phyloP scores from a whole-genome alignment of 2,888 invertebrate genomes.

The Perizoma flavofasciatum region DNA sequence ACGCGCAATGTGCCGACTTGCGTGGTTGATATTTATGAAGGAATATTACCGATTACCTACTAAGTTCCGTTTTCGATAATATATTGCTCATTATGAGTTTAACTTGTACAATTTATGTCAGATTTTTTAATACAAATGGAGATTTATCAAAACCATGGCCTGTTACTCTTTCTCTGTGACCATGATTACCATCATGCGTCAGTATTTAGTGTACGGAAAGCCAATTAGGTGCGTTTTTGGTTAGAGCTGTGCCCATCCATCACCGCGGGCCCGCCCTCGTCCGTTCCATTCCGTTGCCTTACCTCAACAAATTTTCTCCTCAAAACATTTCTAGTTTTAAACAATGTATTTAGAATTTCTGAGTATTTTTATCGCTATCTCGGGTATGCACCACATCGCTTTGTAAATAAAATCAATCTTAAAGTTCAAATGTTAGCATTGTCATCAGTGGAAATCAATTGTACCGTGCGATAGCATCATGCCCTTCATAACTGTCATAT shows the following conservation, averaged over 20 bases:
- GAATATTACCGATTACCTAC: conserved; percentile 63
- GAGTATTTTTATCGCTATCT: background rate
- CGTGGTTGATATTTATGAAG: conserved; percentile 69
- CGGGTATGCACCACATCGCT: background rate
- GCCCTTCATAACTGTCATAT: conserved; percentile 50
- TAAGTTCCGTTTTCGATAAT: conserved; percentile 64
- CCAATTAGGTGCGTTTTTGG: conserved; percentile 78
- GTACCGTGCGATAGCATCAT: conserved; percentile 45
- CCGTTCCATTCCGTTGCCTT: conserved; percentile 59
- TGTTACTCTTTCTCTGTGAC: conserved; percentile 40
- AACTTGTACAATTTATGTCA: conserved; percentile 44
- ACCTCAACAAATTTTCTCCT: conserved; percentile 38
- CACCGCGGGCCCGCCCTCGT: conserved; percentile 66
- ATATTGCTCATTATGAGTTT: conserved; percentile 69
- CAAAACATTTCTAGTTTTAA: conserved; percentile 16
- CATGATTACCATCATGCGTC: conserved; percentile 57
- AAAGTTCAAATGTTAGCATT: conserved; percentile 20
- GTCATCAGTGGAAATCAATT: conserved; percentile 52
- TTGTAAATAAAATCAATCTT: background rate
- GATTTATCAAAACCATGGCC: conserved; percentile 30
- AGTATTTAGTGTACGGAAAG: conserved; percentile 61
- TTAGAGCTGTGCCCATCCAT: conserved; percentile 70
- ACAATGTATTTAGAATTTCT: background rate
- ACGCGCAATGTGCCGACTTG: conserved; percentile 52
- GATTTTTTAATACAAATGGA: conserved; percentile 41